phyloP scores from a whole-genome alignment of 1,140 invertebrate genomes.

The Macrobrachium nipponense region DNA sequence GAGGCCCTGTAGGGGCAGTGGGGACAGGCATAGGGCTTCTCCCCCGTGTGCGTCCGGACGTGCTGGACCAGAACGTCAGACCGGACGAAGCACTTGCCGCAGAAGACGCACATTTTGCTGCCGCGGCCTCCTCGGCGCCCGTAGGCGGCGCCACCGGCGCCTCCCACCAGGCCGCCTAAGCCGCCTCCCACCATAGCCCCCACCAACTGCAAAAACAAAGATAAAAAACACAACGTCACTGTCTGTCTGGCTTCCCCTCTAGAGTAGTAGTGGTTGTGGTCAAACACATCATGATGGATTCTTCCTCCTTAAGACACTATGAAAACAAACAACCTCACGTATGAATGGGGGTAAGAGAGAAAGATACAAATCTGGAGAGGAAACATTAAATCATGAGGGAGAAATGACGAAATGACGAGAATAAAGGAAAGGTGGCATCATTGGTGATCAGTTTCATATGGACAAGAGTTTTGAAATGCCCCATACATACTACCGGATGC shows the following conservation, averaged over 20 bases:
- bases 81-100: conserved; percentile 50
- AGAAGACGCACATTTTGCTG: conserved; percentile 47
- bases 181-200: conserved; percentile 23
- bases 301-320: no score
- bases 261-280: no score
- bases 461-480: no score
- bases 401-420: no score
- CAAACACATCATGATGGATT: no score
- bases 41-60: conserved; percentile 53
- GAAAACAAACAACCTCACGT: no score
- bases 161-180: conserved; percentile 35
- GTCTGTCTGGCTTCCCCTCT: background rate
- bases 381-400: no score
- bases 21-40: conserved; percentile 57
- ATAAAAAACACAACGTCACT: conserved; percentile 40
- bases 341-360: no score
- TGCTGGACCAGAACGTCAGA: conserved; percentile 54
- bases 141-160: background rate
- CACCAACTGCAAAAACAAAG: conserved; percentile 55
- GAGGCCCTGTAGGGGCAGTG: conserved; percentile 58
- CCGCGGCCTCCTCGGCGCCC: conserved; percentile 51
- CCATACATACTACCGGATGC: no score
- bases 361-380: no score
- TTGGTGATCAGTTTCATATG: no score
- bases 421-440: no score